Percentiles rank a stretch among this genome's conserved stretches.
Conservation (phyloP, 2,113 vertebrate species). For the Balaenoptera acutorostrata region DNA sequence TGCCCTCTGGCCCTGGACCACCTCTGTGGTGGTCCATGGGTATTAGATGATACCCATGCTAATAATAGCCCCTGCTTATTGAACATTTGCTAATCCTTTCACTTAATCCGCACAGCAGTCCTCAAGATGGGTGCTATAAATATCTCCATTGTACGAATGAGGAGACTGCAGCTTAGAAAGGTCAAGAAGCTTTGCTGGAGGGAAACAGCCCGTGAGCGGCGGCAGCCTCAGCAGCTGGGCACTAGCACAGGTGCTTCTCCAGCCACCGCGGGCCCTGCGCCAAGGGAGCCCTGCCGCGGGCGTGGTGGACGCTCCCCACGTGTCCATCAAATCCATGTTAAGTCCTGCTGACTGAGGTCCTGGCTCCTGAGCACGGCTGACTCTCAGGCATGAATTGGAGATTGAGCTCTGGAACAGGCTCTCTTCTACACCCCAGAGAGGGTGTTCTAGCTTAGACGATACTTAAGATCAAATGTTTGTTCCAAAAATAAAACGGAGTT, state of each 20-base stretch:
- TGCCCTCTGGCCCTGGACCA: neutral
- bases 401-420: accelerated
- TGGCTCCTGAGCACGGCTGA: neutral
- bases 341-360: neutral
- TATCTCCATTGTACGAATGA: neutral
- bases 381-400: neutral
- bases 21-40: neutral
- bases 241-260: neutral
- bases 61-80: neutral
- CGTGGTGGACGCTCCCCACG: accelerated
- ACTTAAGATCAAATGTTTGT: neutral
- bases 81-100: neutral
- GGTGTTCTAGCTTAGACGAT: neutral
- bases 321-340: accelerated
- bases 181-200: neutral
- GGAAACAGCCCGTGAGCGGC: neutral
- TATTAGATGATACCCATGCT: neutral
- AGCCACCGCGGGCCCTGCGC: accelerated
- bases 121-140: conserved; percentile 28
- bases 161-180: conserved; percentile 28
- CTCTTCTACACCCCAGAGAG: neutral
- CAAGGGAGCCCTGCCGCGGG: neutral
- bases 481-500: neutral
- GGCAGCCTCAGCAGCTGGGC: neutral
- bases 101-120: neutral